Evolutionary conservation across 2,797 vertebrate species (phyloP).

Genomic region (Numenius phaeopus): DNA sequence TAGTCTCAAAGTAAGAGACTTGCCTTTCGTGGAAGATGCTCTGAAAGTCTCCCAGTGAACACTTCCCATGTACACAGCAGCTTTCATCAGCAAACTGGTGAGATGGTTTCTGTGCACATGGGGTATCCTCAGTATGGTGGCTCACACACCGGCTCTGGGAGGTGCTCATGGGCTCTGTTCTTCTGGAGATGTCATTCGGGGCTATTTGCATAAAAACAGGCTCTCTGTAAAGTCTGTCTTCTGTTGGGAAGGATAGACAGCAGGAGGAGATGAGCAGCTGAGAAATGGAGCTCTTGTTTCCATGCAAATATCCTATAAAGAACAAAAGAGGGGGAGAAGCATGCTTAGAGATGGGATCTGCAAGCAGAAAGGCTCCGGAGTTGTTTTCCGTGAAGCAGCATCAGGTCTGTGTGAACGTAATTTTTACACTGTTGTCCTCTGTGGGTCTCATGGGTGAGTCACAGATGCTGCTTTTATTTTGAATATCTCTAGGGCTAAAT

Average conservation of each 20-base stretch:
- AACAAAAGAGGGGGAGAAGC: background rate
- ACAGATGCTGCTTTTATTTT: conserved; percentile 48
- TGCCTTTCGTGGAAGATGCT: background rate
- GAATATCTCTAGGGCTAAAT: background rate
- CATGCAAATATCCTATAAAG: background rate
- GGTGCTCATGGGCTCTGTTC: background rate
- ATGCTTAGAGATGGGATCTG: background rate
- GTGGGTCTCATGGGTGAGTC: conserved; percentile 2
- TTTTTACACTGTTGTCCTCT: background rate
- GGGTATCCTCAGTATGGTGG: background rate
- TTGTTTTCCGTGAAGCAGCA: background rate
- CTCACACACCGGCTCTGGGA: background rate
- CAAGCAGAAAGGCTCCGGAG: background rate
- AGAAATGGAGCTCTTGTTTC: background rate
- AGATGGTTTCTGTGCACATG: background rate
- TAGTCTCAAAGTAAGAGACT: background rate
- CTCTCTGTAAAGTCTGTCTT: background rate
- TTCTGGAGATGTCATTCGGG: background rate
- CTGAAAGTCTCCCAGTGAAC: background rate
- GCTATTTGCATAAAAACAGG: background rate
- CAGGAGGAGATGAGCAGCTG: conserved; percentile 33
- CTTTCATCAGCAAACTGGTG: background rate
- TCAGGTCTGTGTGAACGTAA: background rate
- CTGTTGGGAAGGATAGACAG: background rate
- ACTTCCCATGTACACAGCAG: background rate